Evolutionary conservation across 2,888 invertebrate genomes (phyloP).

Genomic region (Sceliomorpha sp.): DNA sequence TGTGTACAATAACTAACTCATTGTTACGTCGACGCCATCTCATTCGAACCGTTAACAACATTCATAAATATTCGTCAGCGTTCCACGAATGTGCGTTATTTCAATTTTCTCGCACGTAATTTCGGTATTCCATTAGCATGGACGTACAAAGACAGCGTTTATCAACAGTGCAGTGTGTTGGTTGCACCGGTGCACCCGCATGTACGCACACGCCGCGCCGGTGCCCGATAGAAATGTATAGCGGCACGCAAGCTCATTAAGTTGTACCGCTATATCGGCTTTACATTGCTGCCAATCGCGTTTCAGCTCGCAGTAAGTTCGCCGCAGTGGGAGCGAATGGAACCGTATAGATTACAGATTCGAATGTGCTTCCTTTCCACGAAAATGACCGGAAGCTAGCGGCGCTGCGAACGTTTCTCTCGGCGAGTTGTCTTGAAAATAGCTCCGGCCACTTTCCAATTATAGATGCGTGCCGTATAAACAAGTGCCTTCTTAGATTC

Average conservation of each 20-base stretch:
- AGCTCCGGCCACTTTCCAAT: constrained; percentile 5
- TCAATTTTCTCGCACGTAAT: constrained; percentile 38
- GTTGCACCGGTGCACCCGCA: constrained; percentile 24
- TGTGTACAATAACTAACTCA: too few species aligned
- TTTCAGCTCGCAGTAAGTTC: constrained; percentile 44
- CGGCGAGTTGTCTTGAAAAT: constrained; percentile 5
- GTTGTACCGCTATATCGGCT: constrained; percentile 50
- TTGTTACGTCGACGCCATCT: too few species aligned
- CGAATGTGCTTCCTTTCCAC: constrained; percentile 39
- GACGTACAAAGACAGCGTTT: constrained; percentile 43
- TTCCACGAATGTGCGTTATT: constrained; percentile 20
- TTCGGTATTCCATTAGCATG: constrained; percentile 48
- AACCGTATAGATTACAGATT: constrained; percentile 44
- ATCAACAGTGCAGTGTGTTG: constrained; percentile 22
- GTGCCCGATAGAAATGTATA: constrained; percentile 46
- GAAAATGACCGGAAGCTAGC: constrained; percentile 38
- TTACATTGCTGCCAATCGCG: constrained; percentile 52
- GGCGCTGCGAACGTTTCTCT: constrained; percentile 30
- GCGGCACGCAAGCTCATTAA: constrained; percentile 57
- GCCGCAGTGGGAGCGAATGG: constrained; percentile 24
- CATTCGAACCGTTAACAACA: too few species aligned
- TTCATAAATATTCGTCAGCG: too few species aligned
- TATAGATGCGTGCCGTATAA: constrained; percentile 3
- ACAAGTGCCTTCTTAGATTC: not conserved
- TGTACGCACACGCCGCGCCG: constrained; percentile 14